Conservation (phyloP, 2,113 vertebrate species). For the Nettapus auritus region DNA sequence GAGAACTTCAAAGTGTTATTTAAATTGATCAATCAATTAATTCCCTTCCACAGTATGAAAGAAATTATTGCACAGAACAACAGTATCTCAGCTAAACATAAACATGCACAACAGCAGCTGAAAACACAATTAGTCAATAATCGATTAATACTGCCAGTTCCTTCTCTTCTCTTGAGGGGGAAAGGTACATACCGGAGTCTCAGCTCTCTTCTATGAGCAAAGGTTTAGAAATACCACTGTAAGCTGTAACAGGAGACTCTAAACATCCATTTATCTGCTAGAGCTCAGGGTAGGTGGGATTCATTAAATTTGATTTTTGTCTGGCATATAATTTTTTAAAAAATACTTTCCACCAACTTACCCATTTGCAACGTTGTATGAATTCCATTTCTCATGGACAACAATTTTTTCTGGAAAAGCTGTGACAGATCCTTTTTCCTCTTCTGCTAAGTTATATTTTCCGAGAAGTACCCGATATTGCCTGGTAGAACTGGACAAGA, state of each 20-base stretch:
- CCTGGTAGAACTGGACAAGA: slow-evolving; percentile 13
- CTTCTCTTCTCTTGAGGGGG: background rate
- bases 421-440: slow-evolving; percentile 67
- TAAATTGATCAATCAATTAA: background rate
- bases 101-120: background rate
- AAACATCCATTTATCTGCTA: background rate
- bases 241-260: background rate
- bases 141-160: background rate
- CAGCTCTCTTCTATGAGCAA: background rate
- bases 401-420: slow-evolving; percentile 72
- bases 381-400: slow-evolving; percentile 81
- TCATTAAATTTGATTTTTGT: background rate
- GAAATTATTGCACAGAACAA: background rate
- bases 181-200: background rate
- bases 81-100: background rate
- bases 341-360: background rate
- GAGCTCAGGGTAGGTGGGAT: background rate
- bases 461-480: slow-evolving; percentile 83
- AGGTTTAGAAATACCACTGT: background rate
- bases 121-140: background rate
- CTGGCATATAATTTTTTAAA: background rate
- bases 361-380: slow-evolving; percentile 43
- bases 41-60: background rate
- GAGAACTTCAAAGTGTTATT: background rate
- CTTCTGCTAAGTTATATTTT: slow-evolving; percentile 77